Evolutionary conservation across 2,888 invertebrate genomes (phyloP).

Genomic region (Malthinus flaveolus): DNA sequence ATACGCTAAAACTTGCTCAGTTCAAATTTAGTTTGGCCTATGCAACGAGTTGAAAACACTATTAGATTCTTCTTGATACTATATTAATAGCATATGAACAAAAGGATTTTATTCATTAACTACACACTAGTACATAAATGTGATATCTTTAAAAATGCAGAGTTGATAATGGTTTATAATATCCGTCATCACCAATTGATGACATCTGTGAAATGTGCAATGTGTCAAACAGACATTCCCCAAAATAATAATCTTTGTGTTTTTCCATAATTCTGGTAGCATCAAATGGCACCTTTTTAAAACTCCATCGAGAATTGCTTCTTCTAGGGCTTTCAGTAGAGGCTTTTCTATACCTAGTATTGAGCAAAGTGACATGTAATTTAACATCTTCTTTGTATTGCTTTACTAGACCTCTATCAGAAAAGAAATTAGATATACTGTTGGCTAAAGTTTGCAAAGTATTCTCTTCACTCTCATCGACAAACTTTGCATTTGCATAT

Average conservation of each 20-base stretch:
- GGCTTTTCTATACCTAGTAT: constrained; percentile 59
- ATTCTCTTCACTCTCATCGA: constrained; percentile 54
- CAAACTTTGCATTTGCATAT: constrained; percentile 68
- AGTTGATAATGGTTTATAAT: constrained; percentile 55
- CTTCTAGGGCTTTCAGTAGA: constrained; percentile 32
- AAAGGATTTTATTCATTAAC: no score
- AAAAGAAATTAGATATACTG: constrained; percentile 63
- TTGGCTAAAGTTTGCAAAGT: constrained; percentile 68
- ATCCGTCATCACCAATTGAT: constrained; percentile 61
- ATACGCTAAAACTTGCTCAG: no score
- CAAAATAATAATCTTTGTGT: constrained; percentile 73
- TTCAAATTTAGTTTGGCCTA: no score
- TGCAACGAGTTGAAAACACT: no score
- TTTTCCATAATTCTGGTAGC: constrained; percentile 67
- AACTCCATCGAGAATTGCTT: constrained; percentile 38
- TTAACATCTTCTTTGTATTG: constrained; percentile 67
- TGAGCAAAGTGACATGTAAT: constrained; percentile 86
- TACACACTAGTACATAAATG: no score
- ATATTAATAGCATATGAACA: no score
- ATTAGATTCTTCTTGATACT: no score
- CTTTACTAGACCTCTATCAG: constrained; percentile 62
- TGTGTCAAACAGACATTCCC: constrained; percentile 63
- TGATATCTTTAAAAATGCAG: no score
- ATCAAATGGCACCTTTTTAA: constrained; percentile 60
- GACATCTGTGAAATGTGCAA: constrained; percentile 72